Base-by-base conservation (phyloP, 2,888 invertebrate genomes). In the Liodrosophila aerea region DNA sequence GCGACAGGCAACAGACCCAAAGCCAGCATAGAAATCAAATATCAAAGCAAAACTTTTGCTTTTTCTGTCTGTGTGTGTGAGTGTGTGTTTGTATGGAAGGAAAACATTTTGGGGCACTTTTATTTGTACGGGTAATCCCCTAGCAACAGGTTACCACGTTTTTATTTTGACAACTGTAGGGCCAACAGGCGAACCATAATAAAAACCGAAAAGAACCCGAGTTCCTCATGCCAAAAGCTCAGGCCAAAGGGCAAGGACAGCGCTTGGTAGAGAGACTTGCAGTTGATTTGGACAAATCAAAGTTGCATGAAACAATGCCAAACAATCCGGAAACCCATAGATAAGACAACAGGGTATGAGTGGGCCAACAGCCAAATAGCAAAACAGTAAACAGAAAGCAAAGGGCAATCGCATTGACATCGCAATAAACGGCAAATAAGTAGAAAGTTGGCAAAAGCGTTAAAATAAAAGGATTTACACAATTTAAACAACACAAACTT, bases 381-480 rank as follows among this genome's bases (percentile, higher is more conserved):
- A 33, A 33, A n/a, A 22, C n/a, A 15, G 12, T 4, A 13, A 12
- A 13, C 15, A 46, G 30, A 11, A 54, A 40, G 18, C 56, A 56
- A 43, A 49, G 53, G 40, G 41, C 50, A 56, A 57, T 15, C 49
- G 57, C 49, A 73, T 53, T 54, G 70, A 61, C 57, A 73, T 53
- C 33, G 31, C 58, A 43, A 61, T 60, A 52, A 73, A 58, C 54
- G 57, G 37, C 64, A 58, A 73, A 49, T 49, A 41, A 50, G 47
- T 30, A 50, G 44, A 51, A 52, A 45, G 45, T 39, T 46, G 29
- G 40, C 5, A 45, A 61, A 62, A 63, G 59, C 63, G 62, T 66
- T 66, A 60, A 80, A 74, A 80, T 74, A 76, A 81, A 84, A 75
- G 77, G 84, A 81, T 84, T 84, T 85, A 43, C 59, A 70, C 74